Evolutionary conservation across 2,797 vertebrate species (phyloP), one percentile per base, ranked within the genome.

Genomic region (Monodelphis domestica): DNA sequence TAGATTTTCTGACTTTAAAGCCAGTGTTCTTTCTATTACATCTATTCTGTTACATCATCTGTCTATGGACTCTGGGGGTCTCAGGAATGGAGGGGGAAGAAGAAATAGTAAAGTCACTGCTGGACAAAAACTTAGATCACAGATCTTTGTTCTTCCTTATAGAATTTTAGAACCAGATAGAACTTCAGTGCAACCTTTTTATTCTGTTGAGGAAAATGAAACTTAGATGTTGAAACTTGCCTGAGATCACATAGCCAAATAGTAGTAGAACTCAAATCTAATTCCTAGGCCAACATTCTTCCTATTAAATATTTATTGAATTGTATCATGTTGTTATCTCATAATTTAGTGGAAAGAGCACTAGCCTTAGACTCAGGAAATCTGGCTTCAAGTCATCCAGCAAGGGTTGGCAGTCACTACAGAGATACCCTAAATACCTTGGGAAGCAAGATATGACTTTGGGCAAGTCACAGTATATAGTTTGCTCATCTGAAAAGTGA

Each of bases 391-490:
- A 26, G 3, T 26, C 15, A 50, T 21, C 21, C 24, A 84, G 24
- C 21, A 50, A 84, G 38, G 9, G 38, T 45, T 50, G 24, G 38
- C 21, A 17, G 7, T 78, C 63, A 26, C 17, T 0, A 12, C 21
- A 84, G 70, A 24, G 5, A 70, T 21, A 24, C 5, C n/a, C 59
- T 70, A 38, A 17, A 10, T 1, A 0, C 17, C 63, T 38, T 9
- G 17, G 70, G 70, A 26, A 84, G 38, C 38, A 10, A 57, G 30
- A n/a, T n/a, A n/a, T n/a, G 53, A 53, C 53, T 53, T 24, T 50
- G 38, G 10, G 38, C 17, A 21, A n/a, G n/a, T 38, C 5, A 1
- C 5, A n/a, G 15, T 0, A 38, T 17, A 33, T n/a, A 2, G 5
- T 38, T 70, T 9, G n/a, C 70, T 45, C 9, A 3, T 45, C 7